Evolutionary conservation across 2,113 vertebrate genomes (phyloP).

Genomic region (Calonectris borealis): DNA sequence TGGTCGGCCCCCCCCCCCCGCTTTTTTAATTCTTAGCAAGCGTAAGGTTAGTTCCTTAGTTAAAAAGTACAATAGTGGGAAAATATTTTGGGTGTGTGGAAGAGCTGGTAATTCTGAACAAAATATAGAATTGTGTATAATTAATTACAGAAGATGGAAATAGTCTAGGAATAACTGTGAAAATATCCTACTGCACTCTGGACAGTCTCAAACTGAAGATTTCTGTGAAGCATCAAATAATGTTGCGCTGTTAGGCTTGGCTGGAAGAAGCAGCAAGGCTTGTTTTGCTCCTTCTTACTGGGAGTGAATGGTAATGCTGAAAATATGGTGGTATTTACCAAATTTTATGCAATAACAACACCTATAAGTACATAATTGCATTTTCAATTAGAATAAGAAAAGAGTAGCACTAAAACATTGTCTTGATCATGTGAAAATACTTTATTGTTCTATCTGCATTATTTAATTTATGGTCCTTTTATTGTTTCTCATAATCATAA

Average conservation of each 20-base stretch:
- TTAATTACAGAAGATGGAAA: slow-evolving; percentile 21
- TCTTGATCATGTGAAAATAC: neutral
- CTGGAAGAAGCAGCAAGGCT: neutral
- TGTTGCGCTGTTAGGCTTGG: neutral
- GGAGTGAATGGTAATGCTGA: neutral
- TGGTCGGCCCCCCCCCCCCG: no score
- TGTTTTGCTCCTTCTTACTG: neutral
- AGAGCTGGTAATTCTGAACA: neutral
- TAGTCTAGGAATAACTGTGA: neutral
- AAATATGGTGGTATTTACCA: neutral
- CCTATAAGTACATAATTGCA: neutral
- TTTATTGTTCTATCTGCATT: slow-evolving; percentile 32
- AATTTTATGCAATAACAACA: neutral
- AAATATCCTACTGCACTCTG: neutral
- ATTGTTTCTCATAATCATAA: slow-evolving; percentile 61
- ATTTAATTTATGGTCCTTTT: slow-evolving; percentile 62
- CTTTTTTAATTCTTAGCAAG: neutral
- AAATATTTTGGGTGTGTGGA: neutral
- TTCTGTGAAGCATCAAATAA: neutral
- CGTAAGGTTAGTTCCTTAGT: neutral
- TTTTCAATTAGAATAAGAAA: slow-evolving; percentile 15
- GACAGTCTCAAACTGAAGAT: neutral
- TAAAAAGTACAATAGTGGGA: neutral
- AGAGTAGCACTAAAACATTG: neutral
- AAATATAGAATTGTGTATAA: neutral